Evolutionary conservation across 2,113 vertebrate genomes (phyloP).

Genomic region (Psophia crepitans): DNA sequence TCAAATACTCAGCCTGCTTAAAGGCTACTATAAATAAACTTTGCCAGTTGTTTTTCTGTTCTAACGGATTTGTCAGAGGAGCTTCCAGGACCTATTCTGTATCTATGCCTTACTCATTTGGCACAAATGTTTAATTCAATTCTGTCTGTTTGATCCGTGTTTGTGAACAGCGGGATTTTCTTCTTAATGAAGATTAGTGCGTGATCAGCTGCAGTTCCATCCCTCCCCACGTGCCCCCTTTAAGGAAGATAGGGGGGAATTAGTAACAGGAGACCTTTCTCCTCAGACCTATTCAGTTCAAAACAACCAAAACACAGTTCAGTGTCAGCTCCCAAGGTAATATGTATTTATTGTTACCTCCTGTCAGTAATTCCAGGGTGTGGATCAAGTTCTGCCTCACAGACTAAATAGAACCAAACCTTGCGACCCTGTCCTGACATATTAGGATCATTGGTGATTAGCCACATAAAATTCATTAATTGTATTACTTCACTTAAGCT

Average conservation of each 20-base stretch:
- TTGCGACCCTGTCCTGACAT: background rate
- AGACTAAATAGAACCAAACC: background rate
- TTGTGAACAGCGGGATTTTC: background rate
- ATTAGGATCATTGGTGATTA: background rate
- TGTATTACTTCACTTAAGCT: background rate
- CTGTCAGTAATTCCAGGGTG: background rate
- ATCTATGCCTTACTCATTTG: background rate
- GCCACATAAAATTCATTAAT: background rate
- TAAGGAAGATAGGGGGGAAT: background rate
- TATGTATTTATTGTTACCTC: background rate
- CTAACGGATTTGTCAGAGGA: background rate
- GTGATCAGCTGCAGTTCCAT: background rate
- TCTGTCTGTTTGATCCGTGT: background rate
- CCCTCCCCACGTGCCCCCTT: background rate
- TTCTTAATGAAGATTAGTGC: background rate
- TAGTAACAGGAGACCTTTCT: background rate
- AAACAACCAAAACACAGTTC: background rate
- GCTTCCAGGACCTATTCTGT: background rate
- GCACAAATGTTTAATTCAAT: background rate
- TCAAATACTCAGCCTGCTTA: background rate
- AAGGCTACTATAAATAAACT: background rate
- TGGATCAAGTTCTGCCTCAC: background rate
- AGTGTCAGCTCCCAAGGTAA: background rate
- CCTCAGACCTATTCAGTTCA: background rate
- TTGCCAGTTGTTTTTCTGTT: background rate